Percentiles rank a stretch among this genome's conserved stretches.
Evolutionary conservation across 2,888 invertebrate species (phyloP).

Genomic region (Deroplatys truncata): DNA sequence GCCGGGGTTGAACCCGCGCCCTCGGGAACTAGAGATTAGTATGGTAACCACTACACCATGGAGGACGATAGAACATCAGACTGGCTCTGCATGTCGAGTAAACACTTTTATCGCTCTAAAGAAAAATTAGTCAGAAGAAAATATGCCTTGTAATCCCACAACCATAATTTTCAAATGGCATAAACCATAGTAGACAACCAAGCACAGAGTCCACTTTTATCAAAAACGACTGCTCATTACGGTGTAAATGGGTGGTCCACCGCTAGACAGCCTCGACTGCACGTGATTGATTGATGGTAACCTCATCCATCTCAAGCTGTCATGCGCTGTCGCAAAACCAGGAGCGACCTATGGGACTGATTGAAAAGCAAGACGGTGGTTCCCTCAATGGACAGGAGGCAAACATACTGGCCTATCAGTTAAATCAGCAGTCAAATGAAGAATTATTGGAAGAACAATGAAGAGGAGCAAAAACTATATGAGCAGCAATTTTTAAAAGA

Average conservation of each 20-base stretch:
- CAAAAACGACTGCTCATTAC: slow-evolving; percentile 3
- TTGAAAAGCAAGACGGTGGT: slow-evolving; percentile 19
- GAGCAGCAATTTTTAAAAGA: too few relatives aligned
- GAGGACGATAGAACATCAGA: too few relatives aligned
- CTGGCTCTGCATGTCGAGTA: too few relatives aligned
- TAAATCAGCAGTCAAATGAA: slow-evolving; percentile 18
- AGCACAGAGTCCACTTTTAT: not conserved
- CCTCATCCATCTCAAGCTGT: slow-evolving; percentile 22
- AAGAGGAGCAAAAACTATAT: too few relatives aligned
- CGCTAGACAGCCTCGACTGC: slow-evolving; percentile 14
- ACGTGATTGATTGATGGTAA: slow-evolving; percentile 25
- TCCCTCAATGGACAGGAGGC: not conserved
- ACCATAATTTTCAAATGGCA: not conserved
- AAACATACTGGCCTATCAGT: slow-evolving; percentile 2
- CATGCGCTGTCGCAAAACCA: not conserved
- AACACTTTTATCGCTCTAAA: too few relatives aligned
- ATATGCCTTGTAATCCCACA: too few relatives aligned
- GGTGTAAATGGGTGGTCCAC: slow-evolving; percentile 25
- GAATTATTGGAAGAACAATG: not conserved
- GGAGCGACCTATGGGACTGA: slow-evolving; percentile 5
- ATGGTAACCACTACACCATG: too few relatives aligned
- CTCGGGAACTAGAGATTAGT: too few relatives aligned
- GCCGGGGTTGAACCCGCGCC: too few relatives aligned
- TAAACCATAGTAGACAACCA: not conserved
- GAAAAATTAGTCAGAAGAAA: too few relatives aligned